Conservation (phyloP, 2,888 invertebrate genomes). For the Pseudanteris insignis region DNA sequence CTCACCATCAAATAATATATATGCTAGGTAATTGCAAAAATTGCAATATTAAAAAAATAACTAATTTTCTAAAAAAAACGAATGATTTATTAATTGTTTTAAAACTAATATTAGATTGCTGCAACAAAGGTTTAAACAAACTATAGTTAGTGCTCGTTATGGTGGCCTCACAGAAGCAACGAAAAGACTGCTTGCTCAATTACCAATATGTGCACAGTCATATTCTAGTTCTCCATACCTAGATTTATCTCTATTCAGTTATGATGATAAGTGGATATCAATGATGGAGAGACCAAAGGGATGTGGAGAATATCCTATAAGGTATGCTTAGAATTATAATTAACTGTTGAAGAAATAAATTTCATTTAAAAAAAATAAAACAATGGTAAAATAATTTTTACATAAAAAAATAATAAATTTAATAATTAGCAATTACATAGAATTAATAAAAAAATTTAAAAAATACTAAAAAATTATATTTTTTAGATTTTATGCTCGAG, state of each 20-base stretch:
- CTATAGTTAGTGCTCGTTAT: constrained; percentile 87
- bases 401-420: too few species aligned
- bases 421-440: too few species aligned
- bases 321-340: too few species aligned
- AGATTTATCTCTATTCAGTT: constrained; percentile 89
- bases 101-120: constrained; percentile 65
- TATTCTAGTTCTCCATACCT: constrained; percentile 93
- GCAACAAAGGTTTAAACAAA: constrained; percentile 83
- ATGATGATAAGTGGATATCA: constrained; percentile 96
- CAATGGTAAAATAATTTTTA: too few species aligned
- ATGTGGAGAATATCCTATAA: constrained; percentile 90
- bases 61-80: too few species aligned
- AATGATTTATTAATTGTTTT: neutral
- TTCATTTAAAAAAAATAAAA: too few species aligned
- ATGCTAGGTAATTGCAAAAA: constrained; percentile 75
- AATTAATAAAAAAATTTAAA: too few species aligned
- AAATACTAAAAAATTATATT: too few species aligned
- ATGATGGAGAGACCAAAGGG: constrained; percentile 95
- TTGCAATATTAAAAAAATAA: too few species aligned
- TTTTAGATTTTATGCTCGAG: too few species aligned
- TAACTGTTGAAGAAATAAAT: too few species aligned
- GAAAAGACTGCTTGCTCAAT: constrained; percentile 85
- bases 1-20: constrained; percentile 89
- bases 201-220: constrained; percentile 95
- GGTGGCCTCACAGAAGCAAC: constrained; percentile 92